A percentile compares a stretch with the other conserved stretches of the same genome.
These are phyloP conservation scores for Amphipoea lucens DNA, from an alignment of 2,888 invertebrate genomes.

Conservation along the genomic window DNA sequence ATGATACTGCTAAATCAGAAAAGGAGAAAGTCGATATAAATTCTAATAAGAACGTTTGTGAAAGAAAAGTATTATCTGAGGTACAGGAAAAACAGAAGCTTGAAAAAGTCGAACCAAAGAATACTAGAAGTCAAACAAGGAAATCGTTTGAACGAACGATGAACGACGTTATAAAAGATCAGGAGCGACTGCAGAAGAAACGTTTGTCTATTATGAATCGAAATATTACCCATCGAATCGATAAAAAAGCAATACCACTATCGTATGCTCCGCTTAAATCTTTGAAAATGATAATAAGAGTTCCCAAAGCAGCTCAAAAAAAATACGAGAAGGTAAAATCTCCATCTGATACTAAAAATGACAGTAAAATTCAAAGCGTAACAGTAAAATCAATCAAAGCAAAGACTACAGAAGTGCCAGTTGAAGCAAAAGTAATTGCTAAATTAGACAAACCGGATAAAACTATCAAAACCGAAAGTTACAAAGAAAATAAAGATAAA, in stretches of 20 bases:
- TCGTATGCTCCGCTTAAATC: conserved; percentile 72
- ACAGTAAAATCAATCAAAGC: conserved; percentile 24
- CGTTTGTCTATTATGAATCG: conserved; percentile 80
- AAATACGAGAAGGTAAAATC: conserved; percentile 36
- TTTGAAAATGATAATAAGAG: conserved; percentile 39
- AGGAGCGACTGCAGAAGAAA: conserved; percentile 78
- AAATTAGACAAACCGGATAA: conserved; percentile 33
- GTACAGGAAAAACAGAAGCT: conserved; percentile 76
- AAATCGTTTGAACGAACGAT: conserved; percentile 55
- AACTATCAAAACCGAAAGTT: conserved; percentile 59
- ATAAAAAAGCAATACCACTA: conserved; percentile 77
- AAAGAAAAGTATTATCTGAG: conserved; percentile 76
- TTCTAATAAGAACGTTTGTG: conserved; percentile 63
- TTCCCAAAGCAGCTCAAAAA: conserved; percentile 34
- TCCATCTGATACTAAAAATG: neutral
- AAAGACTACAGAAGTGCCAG: conserved; percentile 2
- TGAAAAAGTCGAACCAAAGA: conserved; percentile 54
- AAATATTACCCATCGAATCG: conserved; percentile 70
- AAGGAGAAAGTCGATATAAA: conserved; percentile 61
- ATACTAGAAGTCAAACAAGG: conserved; percentile 54
- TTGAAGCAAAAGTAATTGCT: conserved; percentile 7
- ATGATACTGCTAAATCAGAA: conserved; percentile 35
- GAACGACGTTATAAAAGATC: conserved; percentile 57
- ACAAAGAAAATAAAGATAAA: conserved; percentile 71
- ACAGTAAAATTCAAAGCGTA: conserved; percentile 10